These are phyloP conservation scores for Erynnis tages DNA, from an alignment of 2,888 invertebrate species.

Conservation along the genomic window DNA sequence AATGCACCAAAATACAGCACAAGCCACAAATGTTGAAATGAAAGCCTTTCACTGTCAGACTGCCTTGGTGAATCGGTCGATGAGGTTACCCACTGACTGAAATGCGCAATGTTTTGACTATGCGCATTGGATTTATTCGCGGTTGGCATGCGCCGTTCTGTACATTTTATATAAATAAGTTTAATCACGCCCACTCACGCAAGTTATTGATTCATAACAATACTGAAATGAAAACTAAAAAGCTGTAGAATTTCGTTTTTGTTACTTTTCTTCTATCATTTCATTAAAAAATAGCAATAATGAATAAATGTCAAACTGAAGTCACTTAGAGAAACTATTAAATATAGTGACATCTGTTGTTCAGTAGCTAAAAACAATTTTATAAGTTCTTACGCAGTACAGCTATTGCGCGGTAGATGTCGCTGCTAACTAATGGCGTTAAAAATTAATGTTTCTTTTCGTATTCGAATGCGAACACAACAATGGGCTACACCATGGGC, in stretches of 20 bases:
- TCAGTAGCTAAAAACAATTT: conserved; percentile 28
- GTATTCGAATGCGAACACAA: no score
- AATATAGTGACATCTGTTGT: conserved; percentile 41
- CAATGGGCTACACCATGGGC: no score
- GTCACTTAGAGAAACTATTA: background rate
- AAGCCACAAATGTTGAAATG: conserved; percentile 55
- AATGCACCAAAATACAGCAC: conserved; percentile 75
- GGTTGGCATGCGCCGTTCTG: conserved; percentile 68
- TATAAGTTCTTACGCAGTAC: background rate
- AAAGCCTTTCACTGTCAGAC: conserved; percentile 50
- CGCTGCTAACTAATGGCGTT: background rate
- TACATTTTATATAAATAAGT: conserved; percentile 1
- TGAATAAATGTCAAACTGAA: background rate
- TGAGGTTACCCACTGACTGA: conserved; percentile 65
- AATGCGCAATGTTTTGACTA: conserved; percentile 80
- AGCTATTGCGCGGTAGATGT: conserved; percentile 9
- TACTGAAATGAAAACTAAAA: background rate
- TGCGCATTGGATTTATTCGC: conserved; percentile 70
- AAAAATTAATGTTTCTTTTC: no score
- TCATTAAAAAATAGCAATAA: no score
- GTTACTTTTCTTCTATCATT: no score
- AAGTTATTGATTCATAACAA: conserved; percentile 2
- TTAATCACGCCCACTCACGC: conserved; percentile 15
- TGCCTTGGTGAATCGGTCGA: conserved; percentile 58
- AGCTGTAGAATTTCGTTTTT: no score